Evolutionary conservation across 1,140 invertebrate species (phyloP).

Genomic region (Drosophila arawakana): DNA sequence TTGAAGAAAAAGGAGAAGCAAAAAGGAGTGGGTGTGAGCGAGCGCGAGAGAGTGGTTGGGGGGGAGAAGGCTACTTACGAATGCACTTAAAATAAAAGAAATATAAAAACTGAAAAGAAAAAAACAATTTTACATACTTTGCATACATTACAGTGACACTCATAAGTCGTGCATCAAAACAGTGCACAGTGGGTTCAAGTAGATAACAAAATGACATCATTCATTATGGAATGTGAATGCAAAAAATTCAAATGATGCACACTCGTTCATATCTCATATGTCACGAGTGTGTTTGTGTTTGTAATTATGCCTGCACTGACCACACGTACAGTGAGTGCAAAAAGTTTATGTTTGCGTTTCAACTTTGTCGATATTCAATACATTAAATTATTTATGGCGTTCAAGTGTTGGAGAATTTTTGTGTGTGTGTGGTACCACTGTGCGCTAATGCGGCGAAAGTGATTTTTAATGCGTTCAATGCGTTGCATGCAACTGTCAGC

Average conservation of each 20-base stretch:
- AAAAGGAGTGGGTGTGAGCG: not conserved
- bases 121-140: conserved; percentile 21
- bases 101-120: no score
- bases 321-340: conserved; percentile 22
- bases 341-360: conserved; percentile 1
- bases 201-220: conserved; percentile 38
- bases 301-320: not conserved
- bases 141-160: conserved; percentile 41
- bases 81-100: conserved; percentile 31
- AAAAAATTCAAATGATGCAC: conserved; percentile 5
- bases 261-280: not conserved
- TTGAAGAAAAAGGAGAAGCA: not conserved
- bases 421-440: conserved; percentile 12
- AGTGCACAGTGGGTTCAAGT: conserved; percentile 22
- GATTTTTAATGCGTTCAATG: conserved; percentile 46
- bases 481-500: conserved; percentile 26
- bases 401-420: not conserved
- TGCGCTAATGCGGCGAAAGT: conserved; percentile 45
- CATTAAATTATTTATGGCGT: not conserved
- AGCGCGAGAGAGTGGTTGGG: not conserved
- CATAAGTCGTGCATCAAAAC: conserved; percentile 43
- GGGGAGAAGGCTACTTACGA: conserved; percentile 35
- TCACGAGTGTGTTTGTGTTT: no score
- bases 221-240: conserved; percentile 22
- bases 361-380: not conserved